Evolutionary conservation across 2,797 vertebrate species (phyloP), one percentile per base, ranked within the genome.

Genomic region (Lophotriccus pileatus): DNA sequence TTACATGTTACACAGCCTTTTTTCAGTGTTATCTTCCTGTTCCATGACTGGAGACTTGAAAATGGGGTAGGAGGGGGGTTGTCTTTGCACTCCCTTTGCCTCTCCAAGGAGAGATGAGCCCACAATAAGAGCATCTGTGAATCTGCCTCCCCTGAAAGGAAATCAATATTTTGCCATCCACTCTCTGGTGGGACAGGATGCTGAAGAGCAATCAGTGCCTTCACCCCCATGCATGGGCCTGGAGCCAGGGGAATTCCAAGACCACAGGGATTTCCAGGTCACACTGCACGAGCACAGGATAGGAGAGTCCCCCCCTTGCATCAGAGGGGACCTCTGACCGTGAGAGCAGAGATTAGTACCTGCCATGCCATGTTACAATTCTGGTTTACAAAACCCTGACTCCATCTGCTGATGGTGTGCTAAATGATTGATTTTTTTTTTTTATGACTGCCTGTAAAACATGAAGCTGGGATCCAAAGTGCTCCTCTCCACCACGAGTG

Each of bases 111-210:
- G 39, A 52, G 24, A 53, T 2, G 6, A 93, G 32, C 30, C n/a
- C 12, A 47, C 20, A 25, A 6, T 17, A 79, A 81, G 28, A 15
- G 36, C 32, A 28, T 68, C 53, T 80, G 66, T 73, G 59, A 87
- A 67, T 49, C 56, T 2, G 1, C 52, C 46, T 44, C 12, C 44
- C 76, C 70, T 87, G 66, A 87, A 69, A 87, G 80, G 34, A 88
- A 91, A 95, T 91, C 83, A 44, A 7, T 86, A 69, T 50, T 91
- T 91, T 94, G 86, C 83, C 80, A 73, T 80, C 64, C 64, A 46
- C 41, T 21, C 72, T 83, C 63, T 74, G 91, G 21, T 62, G 75
- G 74, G 49, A 52, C 50, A 66, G 43, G 68, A 49, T 62, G 47
- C 17, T 49, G 41, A 68, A 63, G 0, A 2, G 37, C 47, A 89